A percentile compares a stretch with the other conserved stretches of the same genome.
phyloP scores from a whole-genome alignment of 2,797 vertebrate genomes.

The Hyperoplus immaculatus region DNA sequence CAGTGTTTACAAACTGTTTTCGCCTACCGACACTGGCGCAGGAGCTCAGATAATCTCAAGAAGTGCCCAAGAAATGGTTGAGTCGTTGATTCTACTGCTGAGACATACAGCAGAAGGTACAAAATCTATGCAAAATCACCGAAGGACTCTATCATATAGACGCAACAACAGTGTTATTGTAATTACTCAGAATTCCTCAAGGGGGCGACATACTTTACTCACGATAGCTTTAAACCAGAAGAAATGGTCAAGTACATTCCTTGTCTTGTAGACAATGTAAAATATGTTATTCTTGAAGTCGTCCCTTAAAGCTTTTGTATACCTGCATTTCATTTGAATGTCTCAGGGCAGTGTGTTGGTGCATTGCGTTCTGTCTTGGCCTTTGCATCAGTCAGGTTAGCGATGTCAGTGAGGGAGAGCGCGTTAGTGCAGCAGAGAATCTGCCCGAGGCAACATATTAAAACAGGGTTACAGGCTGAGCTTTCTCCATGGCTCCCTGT shows the following conservation, averaged over 20 bases:
- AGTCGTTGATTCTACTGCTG: too few species aligned
- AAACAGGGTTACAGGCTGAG: conserved; percentile 71
- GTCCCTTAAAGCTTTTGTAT: conserved; percentile 1
- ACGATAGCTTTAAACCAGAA: not conserved
- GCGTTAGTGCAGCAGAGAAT: conserved; percentile 65
- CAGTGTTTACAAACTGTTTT: too few species aligned
- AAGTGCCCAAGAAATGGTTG: too few species aligned
- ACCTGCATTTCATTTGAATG: conserved; percentile 1
- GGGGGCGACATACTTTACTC: too few species aligned
- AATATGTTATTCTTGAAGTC: conserved; percentile 17
- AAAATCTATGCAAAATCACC: too few species aligned
- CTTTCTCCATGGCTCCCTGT: conserved; percentile 51
- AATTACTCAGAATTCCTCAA: too few species aligned
- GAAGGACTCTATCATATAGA: too few species aligned
- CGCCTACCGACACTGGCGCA: too few species aligned
- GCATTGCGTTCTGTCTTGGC: conserved; percentile 31
- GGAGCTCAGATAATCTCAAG: too few species aligned
- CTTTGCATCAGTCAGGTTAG: conserved; percentile 57
- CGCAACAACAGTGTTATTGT: too few species aligned
- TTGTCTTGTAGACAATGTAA: conserved; percentile 3
- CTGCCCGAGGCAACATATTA: conserved; percentile 72
- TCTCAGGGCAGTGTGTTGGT: conserved; percentile 17
- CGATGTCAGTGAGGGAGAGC: conserved; percentile 43
- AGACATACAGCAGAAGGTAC: too few species aligned
- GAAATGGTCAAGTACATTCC: not conserved